phyloP scores from a whole-genome alignment of 2,888 invertebrate species.

The Caenorhabditis japonica region DNA sequence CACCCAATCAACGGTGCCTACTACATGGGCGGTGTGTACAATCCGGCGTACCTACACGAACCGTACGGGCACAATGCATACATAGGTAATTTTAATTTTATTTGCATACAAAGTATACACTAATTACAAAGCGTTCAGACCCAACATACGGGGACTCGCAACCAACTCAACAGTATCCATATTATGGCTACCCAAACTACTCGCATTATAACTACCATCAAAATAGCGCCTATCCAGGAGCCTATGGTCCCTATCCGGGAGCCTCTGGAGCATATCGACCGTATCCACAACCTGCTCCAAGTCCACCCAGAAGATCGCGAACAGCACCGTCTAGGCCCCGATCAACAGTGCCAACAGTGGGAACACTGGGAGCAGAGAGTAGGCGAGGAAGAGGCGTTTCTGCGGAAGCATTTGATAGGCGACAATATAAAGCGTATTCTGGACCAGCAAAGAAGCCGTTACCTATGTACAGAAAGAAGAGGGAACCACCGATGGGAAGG shows the following conservation, averaged over 20 bases:
- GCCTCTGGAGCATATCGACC: constrained; percentile 65
- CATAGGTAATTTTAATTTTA: constrained; percentile 47
- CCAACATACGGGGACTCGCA: constrained; percentile 46
- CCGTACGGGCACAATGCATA: constrained; percentile 66
- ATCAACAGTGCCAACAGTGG: constrained; percentile 51
- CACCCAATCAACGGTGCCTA: constrained; percentile 71
- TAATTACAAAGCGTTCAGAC: too few relatives aligned
- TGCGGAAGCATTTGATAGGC: constrained; percentile 56
- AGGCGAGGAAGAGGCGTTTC: constrained; percentile 61
- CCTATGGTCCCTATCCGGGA: constrained; percentile 62
- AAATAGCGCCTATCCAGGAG: constrained; percentile 56
- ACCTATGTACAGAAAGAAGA: constrained; percentile 67
- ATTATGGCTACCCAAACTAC: constrained; percentile 48
- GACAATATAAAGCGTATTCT: constrained; percentile 44
- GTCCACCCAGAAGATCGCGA: constrained; percentile 66
- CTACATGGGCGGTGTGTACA: constrained; percentile 68
- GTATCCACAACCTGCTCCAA: constrained; percentile 69
- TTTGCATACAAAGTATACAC: not conserved
- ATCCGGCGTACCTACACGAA: constrained; percentile 64
- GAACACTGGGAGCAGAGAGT: constrained; percentile 44
- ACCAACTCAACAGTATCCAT: constrained; percentile 47
- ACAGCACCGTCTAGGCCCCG: constrained; percentile 67
- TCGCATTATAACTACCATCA: constrained; percentile 54
- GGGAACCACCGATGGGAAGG: constrained; percentile 54
- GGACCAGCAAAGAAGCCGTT: constrained; percentile 43